Conservation (phyloP, 2,113 vertebrate species). For the Grammomys dolichurus region DNA sequence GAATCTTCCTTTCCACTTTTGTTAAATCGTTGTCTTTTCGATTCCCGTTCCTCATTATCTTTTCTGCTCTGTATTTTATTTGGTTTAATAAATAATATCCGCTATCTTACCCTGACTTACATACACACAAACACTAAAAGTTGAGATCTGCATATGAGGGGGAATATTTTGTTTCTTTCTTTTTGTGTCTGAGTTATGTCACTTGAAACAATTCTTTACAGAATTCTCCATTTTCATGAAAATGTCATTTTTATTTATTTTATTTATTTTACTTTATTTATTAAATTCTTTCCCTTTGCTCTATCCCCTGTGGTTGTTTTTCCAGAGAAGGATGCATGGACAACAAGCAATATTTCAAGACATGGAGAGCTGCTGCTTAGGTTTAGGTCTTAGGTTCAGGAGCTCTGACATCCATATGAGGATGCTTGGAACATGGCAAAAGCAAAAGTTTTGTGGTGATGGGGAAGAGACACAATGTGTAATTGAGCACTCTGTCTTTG, state of each 20-base stretch:
- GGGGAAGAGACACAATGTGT: slow-evolving; percentile 64
- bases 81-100: too few relatives aligned
- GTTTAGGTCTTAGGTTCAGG: not conserved
- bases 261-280: not conserved
- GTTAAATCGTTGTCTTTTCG: not conserved
- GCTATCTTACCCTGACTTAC: not conserved
- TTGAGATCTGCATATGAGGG: not conserved
- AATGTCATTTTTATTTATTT: not conserved
- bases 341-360: not conserved
- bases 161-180: not conserved
- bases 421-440: not conserved
- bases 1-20: not conserved
- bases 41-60: too few relatives aligned
- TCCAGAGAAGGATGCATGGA: not conserved
- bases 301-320: not conserved
- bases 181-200: not conserved
- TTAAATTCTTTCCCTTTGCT: not conserved
- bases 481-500: slow-evolving; percentile 77
- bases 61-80: too few relatives aligned
- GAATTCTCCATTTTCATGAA: not conserved
- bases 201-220: not conserved
- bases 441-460: slow-evolving; percentile 42
- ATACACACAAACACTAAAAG: not conserved
- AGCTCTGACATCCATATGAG: not conserved
- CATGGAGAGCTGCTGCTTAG: not conserved